Conservation (phyloP, 1,140 invertebrate genomes). For the Catajapyx aquilonaris region DNA sequence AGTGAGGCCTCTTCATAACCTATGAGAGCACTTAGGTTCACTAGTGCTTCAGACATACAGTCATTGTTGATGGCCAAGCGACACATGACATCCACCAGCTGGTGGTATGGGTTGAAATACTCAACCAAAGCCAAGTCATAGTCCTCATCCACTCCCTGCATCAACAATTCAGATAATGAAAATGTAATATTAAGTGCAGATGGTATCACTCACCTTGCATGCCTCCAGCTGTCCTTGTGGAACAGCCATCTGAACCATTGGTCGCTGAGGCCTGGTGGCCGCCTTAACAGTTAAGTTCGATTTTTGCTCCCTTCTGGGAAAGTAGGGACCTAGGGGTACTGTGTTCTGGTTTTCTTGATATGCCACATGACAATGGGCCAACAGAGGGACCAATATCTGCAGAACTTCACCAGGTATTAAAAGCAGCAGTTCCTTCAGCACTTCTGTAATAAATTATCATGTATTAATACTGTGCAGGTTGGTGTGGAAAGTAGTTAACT, state of each 20-base stretch:
- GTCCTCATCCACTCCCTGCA: constrained; percentile 45
- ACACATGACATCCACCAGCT: constrained; percentile 68
- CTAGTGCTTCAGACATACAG: constrained; percentile 50
- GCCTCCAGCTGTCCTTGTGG: constrained; percentile 49
- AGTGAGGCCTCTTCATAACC: constrained; percentile 67
- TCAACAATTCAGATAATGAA: constrained; percentile 5
- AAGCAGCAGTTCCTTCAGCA: constrained; percentile 64
- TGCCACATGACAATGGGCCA: constrained; percentile 61
- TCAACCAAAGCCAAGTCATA: constrained; percentile 54
- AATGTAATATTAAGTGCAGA: no score
- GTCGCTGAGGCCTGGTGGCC: constrained; percentile 36
- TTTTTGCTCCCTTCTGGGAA: constrained; percentile 37
- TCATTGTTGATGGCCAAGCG: constrained; percentile 64
- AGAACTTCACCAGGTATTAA: constrained; percentile 62
- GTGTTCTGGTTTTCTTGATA: constrained; percentile 54
- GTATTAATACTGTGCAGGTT: not conserved
- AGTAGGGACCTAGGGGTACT: constrained; percentile 43
- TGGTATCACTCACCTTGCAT: constrained; percentile 37
- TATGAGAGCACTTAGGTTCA: constrained; percentile 61
- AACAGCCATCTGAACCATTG: constrained; percentile 74
- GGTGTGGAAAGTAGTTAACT: no score
- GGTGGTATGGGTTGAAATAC: constrained; percentile 63
- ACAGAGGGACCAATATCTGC: constrained; percentile 54
- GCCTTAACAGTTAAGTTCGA: constrained; percentile 16
- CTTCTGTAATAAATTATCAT: constrained; percentile 30